Percentiles rank a stretch among this genome's conserved stretches.
These are phyloP conservation scores for Condylostylus longicornis DNA, from an alignment of 1,140 invertebrate genomes.

Conservation along the genomic window DNA sequence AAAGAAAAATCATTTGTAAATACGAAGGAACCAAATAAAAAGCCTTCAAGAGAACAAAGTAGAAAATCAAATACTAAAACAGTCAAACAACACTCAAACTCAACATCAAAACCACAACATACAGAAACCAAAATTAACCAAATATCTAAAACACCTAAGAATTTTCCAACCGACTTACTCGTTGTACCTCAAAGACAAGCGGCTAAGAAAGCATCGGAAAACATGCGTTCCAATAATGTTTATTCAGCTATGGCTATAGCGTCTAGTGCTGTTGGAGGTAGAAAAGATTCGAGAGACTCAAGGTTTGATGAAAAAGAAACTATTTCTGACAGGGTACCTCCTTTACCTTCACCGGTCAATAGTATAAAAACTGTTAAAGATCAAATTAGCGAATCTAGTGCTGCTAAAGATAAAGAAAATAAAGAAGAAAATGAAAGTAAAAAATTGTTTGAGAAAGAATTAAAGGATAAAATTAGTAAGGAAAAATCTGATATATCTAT, in stretches of 20 bases:
- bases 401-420: slow-evolving; percentile 12
- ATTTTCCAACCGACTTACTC: slow-evolving; percentile 56
- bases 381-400: slow-evolving; percentile 9
- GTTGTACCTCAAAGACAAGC: slow-evolving; percentile 84
- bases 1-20: not conserved
- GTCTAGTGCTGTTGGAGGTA: slow-evolving; percentile 17
- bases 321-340: too few relatives aligned
- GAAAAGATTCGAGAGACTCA: not conserved
- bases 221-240: slow-evolving; percentile 49
- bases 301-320: not conserved
- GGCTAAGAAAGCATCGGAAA: slow-evolving; percentile 79
- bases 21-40: slow-evolving; percentile 4
- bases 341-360: too few relatives aligned
- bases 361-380: slow-evolving; percentile 11
- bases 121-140: slow-evolving; percentile 7
- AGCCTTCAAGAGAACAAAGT: slow-evolving; percentile 8
- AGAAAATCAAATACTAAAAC: not conserved
- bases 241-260: slow-evolving; percentile 8
- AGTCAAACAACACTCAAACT: not conserved
- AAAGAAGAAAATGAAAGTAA: slow-evolving; percentile 11
- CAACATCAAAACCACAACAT: slow-evolving; percentile 20
- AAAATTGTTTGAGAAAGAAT: slow-evolving; percentile 1
- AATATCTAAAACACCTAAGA: slow-evolving; percentile 39
- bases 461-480: slow-evolving; percentile 10
- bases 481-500: slow-evolving; percentile 8